Conservation (phyloP, 2,113 vertebrate species). For the Platichthys stellatus region DNA sequence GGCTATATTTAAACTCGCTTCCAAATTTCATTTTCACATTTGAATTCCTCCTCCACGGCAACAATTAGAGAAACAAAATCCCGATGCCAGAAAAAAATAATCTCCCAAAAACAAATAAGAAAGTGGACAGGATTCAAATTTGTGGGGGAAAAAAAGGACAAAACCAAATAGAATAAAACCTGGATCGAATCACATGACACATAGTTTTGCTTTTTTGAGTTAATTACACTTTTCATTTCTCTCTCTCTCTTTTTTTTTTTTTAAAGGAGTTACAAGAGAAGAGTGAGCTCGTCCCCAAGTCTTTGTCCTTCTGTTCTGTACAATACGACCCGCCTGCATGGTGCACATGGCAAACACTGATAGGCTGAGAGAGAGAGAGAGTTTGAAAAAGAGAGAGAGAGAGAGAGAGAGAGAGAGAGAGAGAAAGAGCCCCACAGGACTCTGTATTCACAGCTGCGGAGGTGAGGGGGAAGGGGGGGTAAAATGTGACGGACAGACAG, state of each 20-base stretch:
- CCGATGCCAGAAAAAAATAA: conserved; percentile 60
- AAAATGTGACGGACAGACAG: conserved; percentile 76
- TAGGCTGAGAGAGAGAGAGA: conserved; percentile 67
- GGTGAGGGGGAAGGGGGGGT: conserved; percentile 74
- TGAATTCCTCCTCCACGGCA: conserved; percentile 57
- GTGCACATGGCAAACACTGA: conserved; percentile 81
- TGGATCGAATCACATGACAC: conserved; percentile 73
- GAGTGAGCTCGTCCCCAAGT: conserved; percentile 67
- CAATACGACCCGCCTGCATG: conserved; percentile 80
- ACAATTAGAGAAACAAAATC: conserved; percentile 52
- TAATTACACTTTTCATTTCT: conserved; percentile 50
- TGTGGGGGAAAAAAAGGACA: conserved; percentile 21
- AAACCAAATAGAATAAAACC: conserved; percentile 27
- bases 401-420: conserved; percentile 44
- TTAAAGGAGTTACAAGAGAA: conserved; percentile 60
- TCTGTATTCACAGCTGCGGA: conserved; percentile 85
- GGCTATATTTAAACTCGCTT: conserved; percentile 37
- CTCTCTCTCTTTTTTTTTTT: background rate
- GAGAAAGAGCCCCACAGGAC: conserved; percentile 59
- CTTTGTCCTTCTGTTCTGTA: conserved; percentile 82
- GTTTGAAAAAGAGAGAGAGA: background rate
- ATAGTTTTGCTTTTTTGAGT: conserved; percentile 66
- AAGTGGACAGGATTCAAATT: conserved; percentile 27
- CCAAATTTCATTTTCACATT: conserved; percentile 66
- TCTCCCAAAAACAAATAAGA: conserved; percentile 37